Evolutionary conservation across 2,797 vertebrate species (phyloP).

Genomic region (Darevskia nairensis): DNA sequence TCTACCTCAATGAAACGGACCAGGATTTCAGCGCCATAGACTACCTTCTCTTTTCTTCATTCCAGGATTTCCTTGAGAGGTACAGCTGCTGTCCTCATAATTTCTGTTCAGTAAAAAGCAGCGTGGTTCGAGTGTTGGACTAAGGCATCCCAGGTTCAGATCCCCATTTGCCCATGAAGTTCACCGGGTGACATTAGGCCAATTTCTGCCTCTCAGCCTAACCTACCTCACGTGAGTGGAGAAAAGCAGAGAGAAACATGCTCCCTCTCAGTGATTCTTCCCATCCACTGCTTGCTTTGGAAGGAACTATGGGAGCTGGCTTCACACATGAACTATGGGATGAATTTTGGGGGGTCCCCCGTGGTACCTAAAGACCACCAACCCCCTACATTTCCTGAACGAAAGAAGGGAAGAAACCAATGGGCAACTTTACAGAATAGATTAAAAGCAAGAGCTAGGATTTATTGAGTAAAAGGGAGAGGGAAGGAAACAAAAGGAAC

Average conservation of each 20-base stretch:
- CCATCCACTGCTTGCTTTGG: neutral
- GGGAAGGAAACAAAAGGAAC: neutral
- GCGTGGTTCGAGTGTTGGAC: neutral
- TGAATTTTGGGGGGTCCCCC: neutral
- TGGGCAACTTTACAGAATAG: neutral
- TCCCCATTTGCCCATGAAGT: neutral
- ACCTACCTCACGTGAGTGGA: neutral
- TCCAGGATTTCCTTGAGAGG: conserved; percentile 87
- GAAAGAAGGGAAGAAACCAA: neutral
- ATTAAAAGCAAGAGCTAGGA: neutral
- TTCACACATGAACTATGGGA: neutral
- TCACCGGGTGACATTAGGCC: neutral
- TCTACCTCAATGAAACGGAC: conserved; percentile 89
- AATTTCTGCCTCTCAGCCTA: neutral
- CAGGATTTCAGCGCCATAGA: conserved; percentile 96
- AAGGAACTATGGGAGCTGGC: neutral
- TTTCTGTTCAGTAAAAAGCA: neutral
- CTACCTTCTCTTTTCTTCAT: conserved; percentile 95
- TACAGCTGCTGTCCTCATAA: conserved; percentile 60
- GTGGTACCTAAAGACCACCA: neutral
- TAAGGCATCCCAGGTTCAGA: neutral
- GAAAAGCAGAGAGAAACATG: neutral
- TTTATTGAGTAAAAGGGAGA: neutral
- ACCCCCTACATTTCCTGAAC: neutral
- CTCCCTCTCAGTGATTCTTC: too few species aligned